Base-by-base conservation (phyloP, 1,140 invertebrate species). In the Cherax quadricarinatus region DNA sequence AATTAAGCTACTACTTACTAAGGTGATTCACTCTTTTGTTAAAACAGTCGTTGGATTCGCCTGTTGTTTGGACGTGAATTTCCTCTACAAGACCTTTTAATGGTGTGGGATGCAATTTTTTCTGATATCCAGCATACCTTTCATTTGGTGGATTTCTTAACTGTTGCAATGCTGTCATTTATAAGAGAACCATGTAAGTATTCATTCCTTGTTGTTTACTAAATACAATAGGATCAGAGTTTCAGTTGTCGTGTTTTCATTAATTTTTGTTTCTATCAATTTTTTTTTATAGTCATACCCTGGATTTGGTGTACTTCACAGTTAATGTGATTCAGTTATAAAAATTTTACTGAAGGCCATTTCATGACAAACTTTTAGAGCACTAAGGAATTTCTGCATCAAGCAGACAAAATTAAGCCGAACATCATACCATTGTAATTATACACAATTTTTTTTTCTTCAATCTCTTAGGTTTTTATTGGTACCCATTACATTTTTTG, bases 101-200 rank as follows among this genome's bases (percentile, higher is more conserved):
- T 97, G 49, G 94, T 98, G 2, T 98, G 97, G 97, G 97, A 98
- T 94, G 97, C 97, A 60, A 96, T 98, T 57, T 97, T 98, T 95
- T 96, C 97, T 9, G 97, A 97, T 93, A 96, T 96, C n/a, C 96
- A 97, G 24, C 95, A 96, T 89, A 93, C 94, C 57, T 96, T 98
- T 94, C 96, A 96, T 53, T 95, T 98, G 49, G 96, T 97, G 30
- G 97, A 98, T 94, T 97, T 96, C 93, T 96, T 98, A 73, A 96
- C 98, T 94, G 96, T 97, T 30, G 96, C 97, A 5, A 97, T 98
- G 97, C 94, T 98, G 30, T 95, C 97, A 14, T 96, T 96, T 82
- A 97, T 98, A 84, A 95, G 97, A 87, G 96, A 96, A 92, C 95
- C 96, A 88, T 95, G 97, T 97, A 94, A 96, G 97, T 96, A 30